These are phyloP conservation scores for Hemicordylus capensis DNA, from an alignment of 2,113 vertebrate genomes.

Conservation along the genomic window DNA sequence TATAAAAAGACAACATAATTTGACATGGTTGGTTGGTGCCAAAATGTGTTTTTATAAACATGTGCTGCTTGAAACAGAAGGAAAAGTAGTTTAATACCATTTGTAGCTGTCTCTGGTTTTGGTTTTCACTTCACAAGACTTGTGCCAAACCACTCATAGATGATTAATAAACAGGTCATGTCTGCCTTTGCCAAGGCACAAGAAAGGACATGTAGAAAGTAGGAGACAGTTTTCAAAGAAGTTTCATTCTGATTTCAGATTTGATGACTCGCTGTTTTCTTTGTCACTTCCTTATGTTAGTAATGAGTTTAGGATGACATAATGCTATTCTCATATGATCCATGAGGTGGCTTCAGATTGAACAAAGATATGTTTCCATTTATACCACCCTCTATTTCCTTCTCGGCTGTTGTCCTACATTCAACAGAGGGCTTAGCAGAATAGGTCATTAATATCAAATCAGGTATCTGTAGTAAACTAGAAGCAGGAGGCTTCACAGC, in stretches of 20 bases:
- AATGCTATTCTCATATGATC: constrained; percentile 41
- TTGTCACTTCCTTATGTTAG: constrained; percentile 18
- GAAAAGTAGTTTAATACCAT: constrained; percentile 57
- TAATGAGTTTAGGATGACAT: constrained; percentile 30
- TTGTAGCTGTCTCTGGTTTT: constrained; percentile 21
- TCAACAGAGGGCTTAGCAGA: neutral
- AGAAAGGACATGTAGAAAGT: constrained; percentile 31
- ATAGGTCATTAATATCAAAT: neutral
- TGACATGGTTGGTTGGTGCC: neutral
- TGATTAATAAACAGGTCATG: constrained; percentile 17
- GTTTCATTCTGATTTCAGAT: neutral
- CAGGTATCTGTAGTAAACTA: neutral
- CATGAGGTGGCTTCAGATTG: neutral
- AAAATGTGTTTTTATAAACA: constrained; percentile 47
- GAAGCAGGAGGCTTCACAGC: neutral
- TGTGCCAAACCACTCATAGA: constrained; percentile 22
- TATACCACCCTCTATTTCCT: constrained; percentile 2
- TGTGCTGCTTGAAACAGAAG: constrained; percentile 23
- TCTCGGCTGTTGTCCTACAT: neutral
- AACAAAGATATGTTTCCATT: neutral
- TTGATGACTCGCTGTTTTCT: constrained; percentile 27
- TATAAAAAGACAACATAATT: neutral
- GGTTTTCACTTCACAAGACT: neutral
- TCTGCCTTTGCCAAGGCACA: constrained; percentile 2
- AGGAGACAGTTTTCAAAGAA: neutral